These are phyloP conservation scores for Bellardia bayeri DNA, from an alignment of 2,888 invertebrate genomes.

Conservation along the genomic window DNA sequence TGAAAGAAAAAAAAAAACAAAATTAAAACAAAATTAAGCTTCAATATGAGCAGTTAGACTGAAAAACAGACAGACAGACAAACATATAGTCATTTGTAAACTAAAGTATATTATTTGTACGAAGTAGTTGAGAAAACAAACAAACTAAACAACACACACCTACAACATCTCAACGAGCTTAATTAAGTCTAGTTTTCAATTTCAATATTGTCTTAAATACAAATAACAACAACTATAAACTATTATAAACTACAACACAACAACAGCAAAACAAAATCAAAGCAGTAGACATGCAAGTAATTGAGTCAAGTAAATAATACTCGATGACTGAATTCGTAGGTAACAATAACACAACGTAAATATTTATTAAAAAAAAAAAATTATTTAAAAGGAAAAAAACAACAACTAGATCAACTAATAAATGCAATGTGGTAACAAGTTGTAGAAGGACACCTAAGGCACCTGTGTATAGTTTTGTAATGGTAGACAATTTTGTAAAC, in stretches of 20 bases:
- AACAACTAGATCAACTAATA: constrained; percentile 29
- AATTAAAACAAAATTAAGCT: constrained; percentile 50
- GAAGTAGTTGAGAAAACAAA: background rate
- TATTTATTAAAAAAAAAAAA: constrained; percentile 25
- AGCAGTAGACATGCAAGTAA: constrained; percentile 61
- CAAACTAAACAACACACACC: constrained; percentile 29
- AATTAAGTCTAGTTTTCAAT: constrained; percentile 64
- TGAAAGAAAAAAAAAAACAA: constrained; percentile 18
- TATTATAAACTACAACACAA: constrained; percentile 25
- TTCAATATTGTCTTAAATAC: constrained; percentile 51
- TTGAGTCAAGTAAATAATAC: constrained; percentile 65
- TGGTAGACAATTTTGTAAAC: background rate
- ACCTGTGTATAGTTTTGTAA: background rate
- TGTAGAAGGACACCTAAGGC: background rate
- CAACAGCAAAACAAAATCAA: constrained; percentile 50
- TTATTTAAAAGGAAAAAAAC: background rate
- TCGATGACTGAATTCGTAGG: constrained; percentile 8
- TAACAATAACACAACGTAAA: constrained; percentile 40
- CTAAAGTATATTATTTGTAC: constrained; percentile 30
- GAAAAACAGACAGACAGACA: constrained; percentile 15
- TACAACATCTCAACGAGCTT: constrained; percentile 44
- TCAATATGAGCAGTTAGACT: background rate
- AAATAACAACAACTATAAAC: constrained; percentile 32
- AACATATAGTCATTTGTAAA: constrained; percentile 40
- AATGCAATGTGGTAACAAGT: constrained; percentile 37